Evolutionary conservation across 2,113 vertebrate species (phyloP), one percentile per base, ranked within the genome.

Genomic region (Heterochromis multidens): DNA sequence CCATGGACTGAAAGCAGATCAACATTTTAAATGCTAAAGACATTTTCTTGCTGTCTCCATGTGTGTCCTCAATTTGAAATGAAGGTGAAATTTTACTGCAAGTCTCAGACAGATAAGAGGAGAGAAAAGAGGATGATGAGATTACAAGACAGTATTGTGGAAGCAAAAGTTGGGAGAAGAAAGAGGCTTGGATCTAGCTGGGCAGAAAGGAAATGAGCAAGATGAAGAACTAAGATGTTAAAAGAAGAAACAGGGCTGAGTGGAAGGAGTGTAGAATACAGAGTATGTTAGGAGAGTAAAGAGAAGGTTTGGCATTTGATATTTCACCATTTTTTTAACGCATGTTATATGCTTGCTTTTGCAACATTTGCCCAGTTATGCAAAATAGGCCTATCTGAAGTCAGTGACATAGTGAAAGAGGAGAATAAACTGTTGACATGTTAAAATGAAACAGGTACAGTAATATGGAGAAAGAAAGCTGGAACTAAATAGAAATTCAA

Each of bases 1-100:
- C 10, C 25, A 10, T 12, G 21, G 49, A 19, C 5, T 35, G 8
- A 62, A 80, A 56, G 23, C 49, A 81, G 77, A 82, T 19, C 7
- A 19, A 19, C 31, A 17, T 33, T 60, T 46, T 56, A 9, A 77
- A 13, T 14, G 16, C 7, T 62, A n/a, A 58, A 29, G 33, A 57
- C 54, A 23, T 29, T 7, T 60, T 58, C 43, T 14, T 27, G 7
- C 31, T n/a, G 54, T 31, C 80, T 67, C 52, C 21, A 4, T 19
- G 70, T 67, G 21, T 43, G 76, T 85, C 85, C 65, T 80, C 62
- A 33, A 14, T 33, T 17, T 52, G 37, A 88, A 86, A 58, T 82
- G 2, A 25, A 82, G 13, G 13, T 59, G 83, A 27, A 60, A 29
- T 40, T 4, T 63, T 8, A 11, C 52, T 61, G 35, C n/a, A 14